phyloP scores from a whole-genome alignment of 2,888 invertebrate species.

The Therioaphis trifolii region DNA sequence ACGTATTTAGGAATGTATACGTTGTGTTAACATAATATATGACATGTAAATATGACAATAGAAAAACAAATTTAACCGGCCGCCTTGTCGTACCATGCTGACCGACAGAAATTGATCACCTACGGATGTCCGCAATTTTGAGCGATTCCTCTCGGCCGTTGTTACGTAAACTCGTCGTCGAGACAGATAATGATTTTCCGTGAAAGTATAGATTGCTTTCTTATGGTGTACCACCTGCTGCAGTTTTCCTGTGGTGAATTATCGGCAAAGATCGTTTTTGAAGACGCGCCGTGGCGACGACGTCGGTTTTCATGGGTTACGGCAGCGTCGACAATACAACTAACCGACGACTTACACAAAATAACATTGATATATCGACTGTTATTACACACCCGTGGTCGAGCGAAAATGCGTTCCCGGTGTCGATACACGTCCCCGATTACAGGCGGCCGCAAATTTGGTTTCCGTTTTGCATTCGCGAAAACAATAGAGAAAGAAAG shows the following conservation, averaged over 20 bases:
- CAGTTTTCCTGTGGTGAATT: constrained; percentile 15
- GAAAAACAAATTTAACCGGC: too few species aligned
- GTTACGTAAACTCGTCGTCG: constrained; percentile 36
- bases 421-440: too few species aligned
- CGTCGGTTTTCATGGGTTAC: constrained; percentile 24
- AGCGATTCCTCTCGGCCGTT: constrained; percentile 2
- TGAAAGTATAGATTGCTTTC: constrained; percentile 51
- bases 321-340: background rate
- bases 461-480: too few species aligned
- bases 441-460: too few species aligned
- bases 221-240: too few species aligned
- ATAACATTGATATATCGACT: background rate
- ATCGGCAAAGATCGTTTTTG: constrained; percentile 36
- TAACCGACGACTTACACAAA: background rate
- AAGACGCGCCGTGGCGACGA: background rate
- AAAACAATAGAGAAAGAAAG: too few species aligned
- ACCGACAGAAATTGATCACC: constrained; percentile 22
- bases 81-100: too few species aligned
- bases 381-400: background rate
- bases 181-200: constrained; percentile 4
- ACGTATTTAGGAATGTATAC: too few species aligned
- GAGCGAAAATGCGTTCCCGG: too few species aligned
- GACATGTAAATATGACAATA: too few species aligned
- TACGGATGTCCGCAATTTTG: constrained; percentile 46
- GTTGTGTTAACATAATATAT: too few species aligned